phyloP scores from a whole-genome alignment of 2,113 vertebrate species.

The Carassius carassius region DNA sequence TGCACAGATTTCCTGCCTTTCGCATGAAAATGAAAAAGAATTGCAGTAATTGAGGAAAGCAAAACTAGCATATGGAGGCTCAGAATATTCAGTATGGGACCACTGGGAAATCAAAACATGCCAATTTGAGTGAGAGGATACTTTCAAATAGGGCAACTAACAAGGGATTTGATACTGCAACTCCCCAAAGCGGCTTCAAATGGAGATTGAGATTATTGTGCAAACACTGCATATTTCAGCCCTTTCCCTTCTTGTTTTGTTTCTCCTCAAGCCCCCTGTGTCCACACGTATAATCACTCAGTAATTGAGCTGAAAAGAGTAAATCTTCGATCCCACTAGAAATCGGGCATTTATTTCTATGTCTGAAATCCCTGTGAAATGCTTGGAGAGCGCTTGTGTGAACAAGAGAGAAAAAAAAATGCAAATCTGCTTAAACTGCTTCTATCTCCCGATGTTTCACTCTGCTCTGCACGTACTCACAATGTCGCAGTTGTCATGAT shows the following conservation, averaged over 20 bases:
- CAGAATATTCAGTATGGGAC: conserved; percentile 46
- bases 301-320: conserved; percentile 71
- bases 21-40: conserved; percentile 47
- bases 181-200: conserved; percentile 58
- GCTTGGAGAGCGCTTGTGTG: conserved; percentile 51
- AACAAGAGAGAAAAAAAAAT: conserved; percentile 42
- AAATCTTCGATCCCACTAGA: conserved; percentile 68
- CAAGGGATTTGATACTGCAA: conserved; percentile 49
- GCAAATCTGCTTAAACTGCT: conserved; percentile 61
- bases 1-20: conserved; percentile 27
- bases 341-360: conserved; percentile 63
- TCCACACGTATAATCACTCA: conserved; percentile 68
- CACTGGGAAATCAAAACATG: conserved; percentile 59
- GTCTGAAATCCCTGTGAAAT: conserved; percentile 52
- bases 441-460: conserved; percentile 52
- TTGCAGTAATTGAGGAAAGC: conserved; percentile 56
- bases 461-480: conserved; percentile 51
- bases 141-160: conserved; percentile 60
- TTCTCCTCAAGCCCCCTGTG: conserved; percentile 58
- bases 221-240: conserved; percentile 50
- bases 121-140: conserved; percentile 61
- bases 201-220: conserved; percentile 54
- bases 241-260: conserved; percentile 43
- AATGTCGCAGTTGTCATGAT: conserved; percentile 58
- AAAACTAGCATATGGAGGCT: conserved; percentile 49